A percentile compares a stretch with the other conserved stretches of the same genome.
Evolutionary conservation across 2,113 vertebrate genomes (phyloP).

Genomic region (Dinomys branickii): DNA sequence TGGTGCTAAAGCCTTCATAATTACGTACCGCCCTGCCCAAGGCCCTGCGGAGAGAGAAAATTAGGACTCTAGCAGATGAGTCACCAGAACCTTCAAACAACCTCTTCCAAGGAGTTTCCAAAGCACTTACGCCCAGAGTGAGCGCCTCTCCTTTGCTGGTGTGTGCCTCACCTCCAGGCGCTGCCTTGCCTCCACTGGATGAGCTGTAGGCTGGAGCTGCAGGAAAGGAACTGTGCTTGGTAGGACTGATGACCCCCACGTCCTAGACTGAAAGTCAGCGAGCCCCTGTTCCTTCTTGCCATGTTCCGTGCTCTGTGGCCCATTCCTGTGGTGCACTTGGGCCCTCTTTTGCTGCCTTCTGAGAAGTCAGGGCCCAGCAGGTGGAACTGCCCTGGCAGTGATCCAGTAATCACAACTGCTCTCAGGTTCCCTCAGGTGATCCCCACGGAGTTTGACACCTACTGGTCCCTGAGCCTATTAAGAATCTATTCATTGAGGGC

Average conservation of each 20-base stretch:
- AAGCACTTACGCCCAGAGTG: too few relatives aligned
- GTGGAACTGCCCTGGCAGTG: background rate
- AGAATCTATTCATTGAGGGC: background rate
- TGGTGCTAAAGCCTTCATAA: background rate
- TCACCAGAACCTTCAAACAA: background rate
- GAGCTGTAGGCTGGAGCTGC: background rate
- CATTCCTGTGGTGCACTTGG: background rate
- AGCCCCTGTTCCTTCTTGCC: background rate
- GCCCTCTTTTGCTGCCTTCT: fast-evolving
- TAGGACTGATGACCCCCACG: background rate
- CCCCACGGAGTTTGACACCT: constrained; percentile 42
- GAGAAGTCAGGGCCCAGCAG: background rate
- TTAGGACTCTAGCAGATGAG: background rate
- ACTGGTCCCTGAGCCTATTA: constrained; percentile 33
- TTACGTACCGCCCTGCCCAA: background rate
- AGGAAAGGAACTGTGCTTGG: background rate
- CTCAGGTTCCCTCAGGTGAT: background rate
- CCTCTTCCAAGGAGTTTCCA: background rate
- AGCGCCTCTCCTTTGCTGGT: background rate
- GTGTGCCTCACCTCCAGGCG: fast-evolving
- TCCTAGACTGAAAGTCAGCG: background rate
- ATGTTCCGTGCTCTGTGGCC: fast-evolving
- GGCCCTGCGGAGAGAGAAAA: fast-evolving
- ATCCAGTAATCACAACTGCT: background rate
- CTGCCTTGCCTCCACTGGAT: background rate